These are phyloP conservation scores for Vimba vimba DNA, from an alignment of 2,113 vertebrate species.

Conservation along the genomic window DNA sequence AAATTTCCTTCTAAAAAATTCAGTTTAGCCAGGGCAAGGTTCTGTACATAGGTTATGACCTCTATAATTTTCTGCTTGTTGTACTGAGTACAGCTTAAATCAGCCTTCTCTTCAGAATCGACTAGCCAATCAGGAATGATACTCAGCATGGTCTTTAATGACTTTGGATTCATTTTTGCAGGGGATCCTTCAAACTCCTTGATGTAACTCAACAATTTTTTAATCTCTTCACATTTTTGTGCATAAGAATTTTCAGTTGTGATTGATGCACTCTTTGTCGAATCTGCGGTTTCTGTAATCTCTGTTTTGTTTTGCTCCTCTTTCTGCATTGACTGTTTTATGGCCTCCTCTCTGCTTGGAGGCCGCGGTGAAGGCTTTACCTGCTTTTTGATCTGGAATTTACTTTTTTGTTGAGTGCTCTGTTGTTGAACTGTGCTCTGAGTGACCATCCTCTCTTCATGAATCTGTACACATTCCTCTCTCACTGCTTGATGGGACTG, in stretches of 20 bases:
- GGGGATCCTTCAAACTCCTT: conserved; percentile 79
- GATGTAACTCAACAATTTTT: conserved; percentile 78
- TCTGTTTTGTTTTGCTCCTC: conserved; percentile 54
- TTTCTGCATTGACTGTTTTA: conserved; percentile 60
- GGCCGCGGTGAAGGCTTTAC: conserved; percentile 54
- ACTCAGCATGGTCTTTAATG: conserved; percentile 76
- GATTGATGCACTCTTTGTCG: conserved; percentile 44
- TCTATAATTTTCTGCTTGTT: conserved; percentile 83
- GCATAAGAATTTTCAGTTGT: conserved; percentile 71
- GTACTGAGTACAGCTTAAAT: conserved; percentile 74
- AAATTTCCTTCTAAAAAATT: conserved; percentile 70
- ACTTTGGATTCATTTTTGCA: conserved; percentile 74
- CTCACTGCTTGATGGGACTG: conserved; percentile 67
- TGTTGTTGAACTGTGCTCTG: conserved; percentile 69
- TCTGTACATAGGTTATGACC: conserved; percentile 77
- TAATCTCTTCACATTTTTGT: conserved; percentile 78
- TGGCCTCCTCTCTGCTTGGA: conserved; percentile 43
- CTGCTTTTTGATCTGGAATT: conserved; percentile 64
- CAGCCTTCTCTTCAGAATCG: conserved; percentile 73
- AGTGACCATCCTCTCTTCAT: conserved; percentile 66
- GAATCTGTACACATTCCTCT: conserved; percentile 62
- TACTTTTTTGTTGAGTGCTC: conserved; percentile 63
- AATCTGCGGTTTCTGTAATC: conserved; percentile 47
- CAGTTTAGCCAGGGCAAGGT: conserved; percentile 77
- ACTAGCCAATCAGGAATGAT: conserved; percentile 82